Evolutionary conservation across 2,888 invertebrate species (phyloP), one percentile per base, ranked within the genome.

Genomic region (Eupithecia inturbata): DNA sequence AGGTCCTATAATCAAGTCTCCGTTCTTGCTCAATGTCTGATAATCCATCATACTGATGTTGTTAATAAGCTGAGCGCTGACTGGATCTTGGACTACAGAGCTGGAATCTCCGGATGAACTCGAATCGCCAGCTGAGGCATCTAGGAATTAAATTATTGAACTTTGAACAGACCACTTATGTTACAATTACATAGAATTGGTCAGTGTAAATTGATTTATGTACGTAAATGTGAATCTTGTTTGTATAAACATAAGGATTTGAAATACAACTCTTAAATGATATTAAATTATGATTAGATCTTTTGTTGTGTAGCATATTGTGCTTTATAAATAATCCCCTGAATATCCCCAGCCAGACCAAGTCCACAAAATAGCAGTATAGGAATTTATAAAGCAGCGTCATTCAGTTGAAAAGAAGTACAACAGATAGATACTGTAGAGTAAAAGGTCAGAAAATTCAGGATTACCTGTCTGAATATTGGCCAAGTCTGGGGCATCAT

Each of bases 31-130:
- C 1, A 95, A 85, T 6, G 95, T 94, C 77, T 95, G 94, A 75
- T 95, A 95, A 77, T 95, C 95, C 75, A 95, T 79, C 95, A 95
- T 95, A 78, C 95, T 95, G 63, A 95, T 95, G 75, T 95, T 95
- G 80, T 95, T 95, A 49, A 95, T 95, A 66, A 95, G 87, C 78
- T 95, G 95, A n/a, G 95, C 95, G 78, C 95, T 95, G 45, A 95
- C 95, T 57, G 95, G 94, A 80, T 95, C 95, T 79, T 92, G 95
- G 16, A 92, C 93, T 67, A 94, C 93, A 1, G 95, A 95, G 78
- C 91, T 95, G 0, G 94, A 95, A 78, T 95, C 95, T 6, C 90
- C 95, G 0, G 94, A 94, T 36, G 94, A 94, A 80, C 94, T 93
- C n/a, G 94, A 93, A 78, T 94, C 94, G 39, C 92, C 94, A 6